phyloP scores from a whole-genome alignment of 1,140 invertebrate species.

The Tetragnatha versicolor region DNA sequence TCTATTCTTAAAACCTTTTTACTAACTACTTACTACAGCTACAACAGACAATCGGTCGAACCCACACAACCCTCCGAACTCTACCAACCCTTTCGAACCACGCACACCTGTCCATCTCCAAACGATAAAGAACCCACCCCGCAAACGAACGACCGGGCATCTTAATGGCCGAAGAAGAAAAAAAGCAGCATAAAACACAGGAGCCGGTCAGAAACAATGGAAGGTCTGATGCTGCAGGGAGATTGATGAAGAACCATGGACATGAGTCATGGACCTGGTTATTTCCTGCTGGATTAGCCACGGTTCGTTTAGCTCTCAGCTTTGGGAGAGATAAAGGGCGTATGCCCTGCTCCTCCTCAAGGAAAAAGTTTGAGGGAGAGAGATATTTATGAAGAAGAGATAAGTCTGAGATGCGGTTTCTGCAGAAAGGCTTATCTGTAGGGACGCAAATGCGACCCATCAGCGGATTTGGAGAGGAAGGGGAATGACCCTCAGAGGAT shows the following conservation, averaged over 20 bases:
- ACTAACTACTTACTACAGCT: no score
- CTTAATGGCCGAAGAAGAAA: neutral
- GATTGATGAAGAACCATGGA: constrained; percentile 26
- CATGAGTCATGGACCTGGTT: neutral
- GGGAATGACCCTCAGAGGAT: no score
- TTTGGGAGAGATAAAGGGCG: neutral
- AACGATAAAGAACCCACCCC: no score
- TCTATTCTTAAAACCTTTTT: no score
- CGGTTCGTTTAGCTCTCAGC: neutral
- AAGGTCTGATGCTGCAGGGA: constrained; percentile 17
- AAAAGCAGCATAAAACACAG: constrained; percentile 9
- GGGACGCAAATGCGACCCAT: neutral
- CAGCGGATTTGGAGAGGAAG: neutral
- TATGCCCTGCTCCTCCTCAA: neutral
- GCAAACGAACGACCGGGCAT: no score
- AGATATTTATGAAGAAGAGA: neutral
- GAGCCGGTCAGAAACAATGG: constrained; percentile 36
- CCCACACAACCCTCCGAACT: no score
- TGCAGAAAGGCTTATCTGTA: no score
- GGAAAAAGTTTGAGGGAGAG: neutral
- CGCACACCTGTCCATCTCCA: no score
- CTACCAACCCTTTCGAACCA: no score
- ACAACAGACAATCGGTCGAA: no score
- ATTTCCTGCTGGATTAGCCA: constrained; percentile 23
- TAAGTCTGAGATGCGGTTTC: no score